These are phyloP conservation scores for Paraescarpia echinospica DNA, from an alignment of 1,140 invertebrate genomes.

Conservation along the genomic window DNA sequence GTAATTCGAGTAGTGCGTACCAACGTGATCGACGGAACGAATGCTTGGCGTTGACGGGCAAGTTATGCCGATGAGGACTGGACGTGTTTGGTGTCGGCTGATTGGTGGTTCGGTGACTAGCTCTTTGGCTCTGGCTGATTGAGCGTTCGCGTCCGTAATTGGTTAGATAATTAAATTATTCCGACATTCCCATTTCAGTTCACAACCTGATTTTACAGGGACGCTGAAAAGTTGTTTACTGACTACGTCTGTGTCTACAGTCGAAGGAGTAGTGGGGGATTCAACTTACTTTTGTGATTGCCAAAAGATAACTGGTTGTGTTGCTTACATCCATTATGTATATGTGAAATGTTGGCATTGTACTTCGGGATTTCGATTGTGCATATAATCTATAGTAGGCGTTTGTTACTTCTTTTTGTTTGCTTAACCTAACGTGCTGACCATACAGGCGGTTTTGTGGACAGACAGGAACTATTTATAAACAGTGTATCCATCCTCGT, in stretches of 20 bases:
- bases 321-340: not conserved
- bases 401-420: not conserved
- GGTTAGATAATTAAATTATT: conserved; percentile 2
- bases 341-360: not conserved
- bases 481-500: too few species aligned
- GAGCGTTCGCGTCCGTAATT: not conserved
- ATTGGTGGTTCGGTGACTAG: too few species aligned
- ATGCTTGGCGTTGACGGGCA: not conserved
- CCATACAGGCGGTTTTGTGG: not conserved
- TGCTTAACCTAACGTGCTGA: not conserved
- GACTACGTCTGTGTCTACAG: not conserved
- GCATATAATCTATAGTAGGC: not conserved
- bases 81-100: too few species aligned
- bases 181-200: not conserved
- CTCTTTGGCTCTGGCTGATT: not conserved
- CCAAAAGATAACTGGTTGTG: not conserved
- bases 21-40: not conserved
- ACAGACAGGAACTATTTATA: not conserved
- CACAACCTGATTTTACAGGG: not conserved
- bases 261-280: too few species aligned
- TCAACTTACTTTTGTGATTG: not conserved
- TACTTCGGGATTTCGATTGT: not conserved
- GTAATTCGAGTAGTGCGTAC: not conserved
- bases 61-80: not conserved
- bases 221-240: not conserved